Evolutionary conservation across 1,140 invertebrate genomes (phyloP), one percentile per base, ranked within the genome.

Genomic region (Bombus pascuorum): DNA sequence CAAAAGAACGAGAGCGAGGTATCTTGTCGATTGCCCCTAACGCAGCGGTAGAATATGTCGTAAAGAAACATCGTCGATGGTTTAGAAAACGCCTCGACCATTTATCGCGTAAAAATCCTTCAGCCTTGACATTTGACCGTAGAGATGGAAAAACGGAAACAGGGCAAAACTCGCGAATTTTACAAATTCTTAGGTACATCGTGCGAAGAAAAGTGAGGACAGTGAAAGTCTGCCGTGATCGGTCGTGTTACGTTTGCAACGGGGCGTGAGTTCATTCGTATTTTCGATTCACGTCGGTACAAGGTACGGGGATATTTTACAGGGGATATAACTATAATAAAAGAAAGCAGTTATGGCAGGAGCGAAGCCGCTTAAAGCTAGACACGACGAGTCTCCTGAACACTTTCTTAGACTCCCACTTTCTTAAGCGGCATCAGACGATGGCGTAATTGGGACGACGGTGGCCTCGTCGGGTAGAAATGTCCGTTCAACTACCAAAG

Each of bases 151-250:
- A 37, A 73, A 62, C 2, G 37, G 1, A 12, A n/a, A 44, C 32
- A 39, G 25, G 34, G 32, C n/a, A 34, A 28, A 15, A n/a, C 28
- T 34, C 12, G 70, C 2, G 57, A 44, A 32, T 83, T 68, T 83
- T 28, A 18, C 47, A 32, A 34, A 87, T 86, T 32, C 70, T 37
- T 44, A 34, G 47, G 42, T 28, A 57, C 81, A 82, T 66, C 47
- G 34, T n/a, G 57, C 37, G n/a, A 87, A 83, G 71, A 87, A 75
- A 87, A 70, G n/a, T 34, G 18, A 53, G 37, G 66, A 59, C 65
- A 82, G 86, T 87, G 85, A 88, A 87, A 87, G 86, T 86, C 25
- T 32, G 18, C 1, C 34, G 32, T 68, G 47, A 18, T 53, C 47
- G 47, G n/a, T 8, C 53, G 68, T 47, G 37, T 70, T 32, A 68